These are phyloP conservation scores for Chironomus riparius DNA, from an alignment of 2,888 invertebrate genomes.

Conservation along the genomic window DNA sequence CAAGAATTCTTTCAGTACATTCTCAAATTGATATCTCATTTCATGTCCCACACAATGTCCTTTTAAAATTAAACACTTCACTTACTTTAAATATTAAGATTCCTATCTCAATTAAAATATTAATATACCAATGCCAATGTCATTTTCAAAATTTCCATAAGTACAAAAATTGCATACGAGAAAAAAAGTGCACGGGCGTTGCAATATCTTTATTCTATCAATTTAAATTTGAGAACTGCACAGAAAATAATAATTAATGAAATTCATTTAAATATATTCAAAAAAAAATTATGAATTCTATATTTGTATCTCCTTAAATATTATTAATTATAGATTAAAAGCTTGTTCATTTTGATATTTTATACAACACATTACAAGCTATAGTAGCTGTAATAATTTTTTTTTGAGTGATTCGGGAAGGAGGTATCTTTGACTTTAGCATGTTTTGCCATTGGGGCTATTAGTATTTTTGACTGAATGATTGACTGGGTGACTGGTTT, in stretches of 20 bases:
- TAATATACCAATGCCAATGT: neutral
- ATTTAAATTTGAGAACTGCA: neutral
- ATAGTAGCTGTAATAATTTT: too few relatives aligned
- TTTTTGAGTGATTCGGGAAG: neutral
- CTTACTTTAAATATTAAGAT: neutral
- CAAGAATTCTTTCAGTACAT: too few relatives aligned
- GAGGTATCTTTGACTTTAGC: neutral
- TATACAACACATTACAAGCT: neutral
- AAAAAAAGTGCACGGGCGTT: neutral
- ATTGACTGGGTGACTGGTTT: too few relatives aligned
- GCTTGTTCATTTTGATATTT: neutral
- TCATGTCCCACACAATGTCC: too few relatives aligned
- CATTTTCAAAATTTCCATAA: neutral
- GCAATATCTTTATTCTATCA: neutral
- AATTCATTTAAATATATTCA: neutral
- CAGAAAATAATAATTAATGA: neutral
- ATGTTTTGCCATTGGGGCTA: too few relatives aligned
- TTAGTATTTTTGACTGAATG: too few relatives aligned
- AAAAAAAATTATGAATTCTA: neutral
- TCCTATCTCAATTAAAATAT: neutral
- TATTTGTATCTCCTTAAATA: neutral
- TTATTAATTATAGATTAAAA: neutral
- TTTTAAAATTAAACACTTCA: too few relatives aligned
- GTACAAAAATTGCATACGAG: too few relatives aligned
- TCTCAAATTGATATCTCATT: too few relatives aligned